Percentiles rank a stretch among this genome's conserved stretches.
These are phyloP conservation scores for Cricetomys ansorgei DNA, from an alignment of 2,113 vertebrate genomes.

Conservation along the genomic window DNA sequence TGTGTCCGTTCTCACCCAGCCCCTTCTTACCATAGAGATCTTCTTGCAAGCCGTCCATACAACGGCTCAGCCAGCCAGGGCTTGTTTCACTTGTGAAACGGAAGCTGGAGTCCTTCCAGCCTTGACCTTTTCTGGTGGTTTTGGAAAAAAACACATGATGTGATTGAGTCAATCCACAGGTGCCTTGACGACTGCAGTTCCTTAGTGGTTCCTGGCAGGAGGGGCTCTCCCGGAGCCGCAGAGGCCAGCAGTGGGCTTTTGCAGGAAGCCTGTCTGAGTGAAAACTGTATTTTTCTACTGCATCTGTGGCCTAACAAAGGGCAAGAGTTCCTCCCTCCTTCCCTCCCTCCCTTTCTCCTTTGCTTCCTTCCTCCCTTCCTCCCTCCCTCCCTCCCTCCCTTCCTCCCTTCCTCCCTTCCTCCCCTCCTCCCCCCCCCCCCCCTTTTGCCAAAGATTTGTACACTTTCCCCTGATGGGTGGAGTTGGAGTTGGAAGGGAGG, in stretches of 20 bases:
- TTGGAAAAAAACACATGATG: background rate
- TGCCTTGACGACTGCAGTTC: too few species aligned
- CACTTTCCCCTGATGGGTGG: background rate
- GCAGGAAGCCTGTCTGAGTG: background rate
- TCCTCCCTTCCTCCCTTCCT: too few species aligned
- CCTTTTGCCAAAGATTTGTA: background rate
- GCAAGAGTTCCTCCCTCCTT: too few species aligned
- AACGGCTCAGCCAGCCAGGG: background rate
- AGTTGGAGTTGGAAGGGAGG: background rate
- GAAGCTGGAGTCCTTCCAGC: background rate
- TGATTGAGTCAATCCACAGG: background rate
- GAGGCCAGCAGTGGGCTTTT: background rate
- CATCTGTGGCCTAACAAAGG: background rate
- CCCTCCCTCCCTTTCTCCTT: too few species aligned
- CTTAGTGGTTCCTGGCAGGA: background rate
- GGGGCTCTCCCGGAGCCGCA: background rate
- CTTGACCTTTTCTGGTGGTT: background rate
- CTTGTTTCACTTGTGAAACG: background rate
- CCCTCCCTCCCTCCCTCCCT: too few species aligned
- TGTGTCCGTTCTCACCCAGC: background rate
- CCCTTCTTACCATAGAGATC: background rate
- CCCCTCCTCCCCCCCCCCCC: too few species aligned
- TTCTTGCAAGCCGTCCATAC: background rate
- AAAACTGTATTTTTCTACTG: background rate
- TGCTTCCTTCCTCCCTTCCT: too few species aligned